Percentiles rank a stretch among this genome's conserved stretches.
Conservation (phyloP, 2,113 vertebrate genomes). For the Lepus timidus region DNA sequence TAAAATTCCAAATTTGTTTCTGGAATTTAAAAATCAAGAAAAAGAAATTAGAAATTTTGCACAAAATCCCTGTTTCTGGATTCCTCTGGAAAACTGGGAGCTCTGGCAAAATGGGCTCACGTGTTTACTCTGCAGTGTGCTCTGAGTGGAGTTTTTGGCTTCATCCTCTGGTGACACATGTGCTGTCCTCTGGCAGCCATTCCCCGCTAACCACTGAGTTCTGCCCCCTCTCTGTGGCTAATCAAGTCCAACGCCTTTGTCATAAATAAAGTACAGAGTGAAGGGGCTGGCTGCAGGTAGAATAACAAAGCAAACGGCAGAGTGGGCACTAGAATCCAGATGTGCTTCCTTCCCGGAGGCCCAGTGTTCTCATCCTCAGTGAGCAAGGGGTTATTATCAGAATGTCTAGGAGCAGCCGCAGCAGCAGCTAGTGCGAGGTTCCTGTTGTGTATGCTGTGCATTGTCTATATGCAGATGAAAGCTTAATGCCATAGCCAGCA, state of each 20-base stretch:
- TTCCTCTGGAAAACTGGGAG: not conserved
- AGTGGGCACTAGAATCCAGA: not conserved
- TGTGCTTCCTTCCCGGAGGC: not conserved
- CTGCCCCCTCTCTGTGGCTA: not conserved
- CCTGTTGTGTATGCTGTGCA: not conserved
- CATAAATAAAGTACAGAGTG: not conserved
- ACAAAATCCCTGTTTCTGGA: not conserved
- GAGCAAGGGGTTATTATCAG: not conserved
- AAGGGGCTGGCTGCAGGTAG: not conserved
- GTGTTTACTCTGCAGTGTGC: accelerated
- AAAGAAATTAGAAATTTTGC: not conserved
- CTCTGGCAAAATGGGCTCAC: accelerated
- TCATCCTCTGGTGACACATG: accelerated
- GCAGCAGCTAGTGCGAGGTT: not conserved
- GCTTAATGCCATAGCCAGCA: not conserved
- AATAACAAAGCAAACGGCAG: not conserved
- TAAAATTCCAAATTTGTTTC: not conserved
- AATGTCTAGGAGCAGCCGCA: accelerated
- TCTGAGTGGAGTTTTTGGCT: not conserved
- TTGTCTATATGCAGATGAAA: not conserved
- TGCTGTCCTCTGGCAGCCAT: accelerated
- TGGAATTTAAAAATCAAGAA: not conserved
- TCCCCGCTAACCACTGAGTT: not conserved
- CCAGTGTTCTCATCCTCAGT: not conserved
- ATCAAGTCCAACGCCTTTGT: not conserved